Percentiles rank a stretch among this genome's conserved stretches.
These are phyloP conservation scores for Rhingia campestris DNA, from an alignment of 2,888 invertebrate species.

Conservation along the genomic window DNA sequence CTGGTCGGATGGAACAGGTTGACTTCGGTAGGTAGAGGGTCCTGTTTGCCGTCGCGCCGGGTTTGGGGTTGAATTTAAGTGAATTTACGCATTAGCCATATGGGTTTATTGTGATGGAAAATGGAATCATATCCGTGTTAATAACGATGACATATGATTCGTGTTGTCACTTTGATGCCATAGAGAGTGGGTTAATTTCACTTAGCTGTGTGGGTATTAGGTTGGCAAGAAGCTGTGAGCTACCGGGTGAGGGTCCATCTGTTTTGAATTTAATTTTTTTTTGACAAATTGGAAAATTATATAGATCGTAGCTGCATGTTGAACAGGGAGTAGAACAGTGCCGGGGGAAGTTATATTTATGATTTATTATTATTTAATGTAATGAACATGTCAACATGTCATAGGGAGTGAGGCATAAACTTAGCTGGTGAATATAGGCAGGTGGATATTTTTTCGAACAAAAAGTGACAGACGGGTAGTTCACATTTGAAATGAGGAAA, in stretches of 20 bases:
- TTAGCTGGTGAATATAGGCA: too few relatives aligned
- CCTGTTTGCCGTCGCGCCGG: constrained; percentile 2
- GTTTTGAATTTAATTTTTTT: constrained; percentile 63
- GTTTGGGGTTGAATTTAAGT: constrained; percentile 56
- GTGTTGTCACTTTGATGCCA: constrained; percentile 77
- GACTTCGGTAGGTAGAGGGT: constrained; percentile 75
- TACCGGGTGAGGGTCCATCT: constrained; percentile 50
- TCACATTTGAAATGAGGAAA: too few relatives aligned
- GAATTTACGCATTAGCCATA: constrained; percentile 77
- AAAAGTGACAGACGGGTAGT: too few relatives aligned
- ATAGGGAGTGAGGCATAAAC: too few relatives aligned
- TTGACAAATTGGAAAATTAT: constrained; percentile 70
- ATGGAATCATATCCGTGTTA: constrained; percentile 82
- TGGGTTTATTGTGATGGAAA: constrained; percentile 80
- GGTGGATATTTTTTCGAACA: too few relatives aligned
- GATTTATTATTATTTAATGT: constrained; percentile 28
- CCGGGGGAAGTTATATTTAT: constrained; percentile 28
- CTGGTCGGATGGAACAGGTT: constrained; percentile 77
- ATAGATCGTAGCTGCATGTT: constrained; percentile 21
- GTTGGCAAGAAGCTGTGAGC: not conserved
- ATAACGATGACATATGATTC: constrained; percentile 83
- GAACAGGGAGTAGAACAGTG: constrained; percentile 11
- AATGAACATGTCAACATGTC: not conserved
- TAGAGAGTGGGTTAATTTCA: constrained; percentile 61
- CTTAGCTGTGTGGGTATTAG: constrained; percentile 23